A percentile compares a stretch with the other conserved stretches of the same genome.
These are phyloP conservation scores for Amphimedon queenslandica DNA, from an alignment of 37 sponge, comb jelly and placozoan species.

Conservation along the genomic window DNA sequence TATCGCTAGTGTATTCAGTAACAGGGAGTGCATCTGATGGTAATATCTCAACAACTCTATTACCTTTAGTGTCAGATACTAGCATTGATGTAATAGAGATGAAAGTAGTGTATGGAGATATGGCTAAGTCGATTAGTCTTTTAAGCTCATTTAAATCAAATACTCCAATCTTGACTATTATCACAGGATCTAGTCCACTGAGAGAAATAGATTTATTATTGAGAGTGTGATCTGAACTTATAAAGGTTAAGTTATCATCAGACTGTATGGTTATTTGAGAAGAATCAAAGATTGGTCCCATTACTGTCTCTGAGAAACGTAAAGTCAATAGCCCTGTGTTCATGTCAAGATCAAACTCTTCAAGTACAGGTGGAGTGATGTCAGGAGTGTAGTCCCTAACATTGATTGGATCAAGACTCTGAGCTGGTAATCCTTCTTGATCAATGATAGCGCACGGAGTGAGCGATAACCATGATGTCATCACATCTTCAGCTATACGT, in stretches of 20 bases:
- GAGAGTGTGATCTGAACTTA: conserved; percentile 29
- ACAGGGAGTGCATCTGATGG: conserved; percentile 32
- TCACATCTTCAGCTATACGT: conserved; percentile 26
- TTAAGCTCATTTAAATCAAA: conserved; percentile 70
- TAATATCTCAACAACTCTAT: conserved; percentile 33
- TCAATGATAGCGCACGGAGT: conserved; percentile 65
- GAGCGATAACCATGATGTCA: conserved; percentile 51
- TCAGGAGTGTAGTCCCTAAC: conserved; percentile 55
- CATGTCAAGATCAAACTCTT: conserved; percentile 72
- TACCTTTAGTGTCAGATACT: conserved; percentile 62
- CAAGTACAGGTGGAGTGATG: conserved; percentile 51
- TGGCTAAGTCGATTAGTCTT: conserved; percentile 49
- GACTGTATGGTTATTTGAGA: conserved; percentile 60
- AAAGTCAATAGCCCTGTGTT: conserved; percentile 47
- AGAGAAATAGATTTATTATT: conserved; percentile 1
- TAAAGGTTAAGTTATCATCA: not conserved
- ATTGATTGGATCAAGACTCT: conserved; percentile 29
- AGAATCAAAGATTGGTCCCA: conserved; percentile 31
- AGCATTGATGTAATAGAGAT: conserved; percentile 42
- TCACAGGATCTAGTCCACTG: conserved; percentile 7
- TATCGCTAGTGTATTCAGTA: conserved; percentile 47
- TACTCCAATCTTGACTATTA: conserved; percentile 23
- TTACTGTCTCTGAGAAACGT: conserved; percentile 74
- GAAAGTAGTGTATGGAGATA: conserved; percentile 38
- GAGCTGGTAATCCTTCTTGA: conserved; percentile 31